phyloP scores from a whole-genome alignment of 2,113 vertebrate genomes.

The Stigmatopora nigra region DNA sequence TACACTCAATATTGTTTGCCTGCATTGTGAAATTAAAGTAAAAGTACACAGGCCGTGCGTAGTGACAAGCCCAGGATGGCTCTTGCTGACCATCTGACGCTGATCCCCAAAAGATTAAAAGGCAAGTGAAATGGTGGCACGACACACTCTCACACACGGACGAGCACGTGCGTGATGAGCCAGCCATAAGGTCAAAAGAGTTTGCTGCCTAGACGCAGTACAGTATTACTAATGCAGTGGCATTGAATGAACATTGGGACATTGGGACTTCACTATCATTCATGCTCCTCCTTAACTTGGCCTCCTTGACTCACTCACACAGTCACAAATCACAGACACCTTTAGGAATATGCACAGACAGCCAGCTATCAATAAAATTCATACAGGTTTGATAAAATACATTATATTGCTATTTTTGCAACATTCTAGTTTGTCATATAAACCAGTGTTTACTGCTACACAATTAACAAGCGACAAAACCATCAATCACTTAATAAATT shows the following conservation, averaged over 20 bases:
- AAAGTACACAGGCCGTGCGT: background rate
- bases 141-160: constrained; percentile 28
- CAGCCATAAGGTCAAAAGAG: constrained; percentile 17
- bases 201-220: constrained; percentile 36
- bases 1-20: background rate
- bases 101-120: constrained; percentile 34
- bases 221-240: constrained; percentile 18
- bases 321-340: too few species aligned
- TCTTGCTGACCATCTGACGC: constrained; percentile 4
- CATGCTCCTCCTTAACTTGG: too few species aligned
- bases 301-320: too few species aligned
- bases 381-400: too few species aligned
- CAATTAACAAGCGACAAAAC: too few species aligned
- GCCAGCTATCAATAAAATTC: too few species aligned
- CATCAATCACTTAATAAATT: background rate
- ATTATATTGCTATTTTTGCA: too few species aligned
- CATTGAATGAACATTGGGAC: constrained; percentile 14
- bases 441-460: too few species aligned
- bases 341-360: too few species aligned
- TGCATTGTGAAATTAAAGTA: background rate
- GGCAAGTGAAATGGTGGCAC: constrained; percentile 9
- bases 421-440: too few species aligned
- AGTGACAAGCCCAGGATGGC: constrained; percentile 4
- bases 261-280: background rate
- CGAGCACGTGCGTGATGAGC: constrained; percentile 28